phyloP scores from a whole-genome alignment of 2,113 vertebrate species.

The Semnornis frantzii region DNA sequence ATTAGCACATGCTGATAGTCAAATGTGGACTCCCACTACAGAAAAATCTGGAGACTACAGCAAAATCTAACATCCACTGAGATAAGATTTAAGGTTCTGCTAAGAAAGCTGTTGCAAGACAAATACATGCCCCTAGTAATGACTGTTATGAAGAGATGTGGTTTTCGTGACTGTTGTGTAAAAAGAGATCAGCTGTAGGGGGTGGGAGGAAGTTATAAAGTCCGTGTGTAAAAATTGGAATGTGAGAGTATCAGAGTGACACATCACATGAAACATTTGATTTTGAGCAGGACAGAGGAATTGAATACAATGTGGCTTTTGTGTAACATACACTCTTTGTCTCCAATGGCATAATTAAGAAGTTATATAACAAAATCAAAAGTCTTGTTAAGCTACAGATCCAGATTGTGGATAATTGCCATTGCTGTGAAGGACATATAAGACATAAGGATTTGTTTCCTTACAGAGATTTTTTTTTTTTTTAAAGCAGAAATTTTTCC shows the following conservation, averaged over 20 bases:
- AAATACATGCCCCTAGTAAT: not conserved
- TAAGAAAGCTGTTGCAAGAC: not conserved
- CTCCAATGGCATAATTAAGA: slow-evolving; percentile 49
- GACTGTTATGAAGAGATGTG: not conserved
- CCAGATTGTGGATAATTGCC: slow-evolving; percentile 40
- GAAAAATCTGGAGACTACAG: not conserved
- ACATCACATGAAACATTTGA: not conserved
- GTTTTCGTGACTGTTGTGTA: not conserved
- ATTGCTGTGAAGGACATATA: not conserved
- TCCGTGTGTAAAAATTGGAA: not conserved
- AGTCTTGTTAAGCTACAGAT: slow-evolving; percentile 10
- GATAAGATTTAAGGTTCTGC: not conserved
- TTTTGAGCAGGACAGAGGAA: not conserved
- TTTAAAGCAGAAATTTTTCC: slow-evolving; percentile 5
- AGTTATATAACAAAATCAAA: slow-evolving; percentile 10
- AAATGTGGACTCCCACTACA: not conserved
- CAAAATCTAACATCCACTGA: not conserved
- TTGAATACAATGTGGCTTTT: not conserved
- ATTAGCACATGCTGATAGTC: not conserved
- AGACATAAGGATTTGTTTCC: slow-evolving; percentile 7
- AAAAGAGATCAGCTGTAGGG: not conserved
- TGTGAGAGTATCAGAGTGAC: not conserved
- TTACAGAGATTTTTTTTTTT: not conserved
- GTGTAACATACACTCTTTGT: not conserved
- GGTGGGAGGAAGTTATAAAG: not conserved